These are phyloP conservation scores for Schizaphis graminum DNA, from an alignment of 2,888 invertebrate genomes.

Conservation along the genomic window DNA sequence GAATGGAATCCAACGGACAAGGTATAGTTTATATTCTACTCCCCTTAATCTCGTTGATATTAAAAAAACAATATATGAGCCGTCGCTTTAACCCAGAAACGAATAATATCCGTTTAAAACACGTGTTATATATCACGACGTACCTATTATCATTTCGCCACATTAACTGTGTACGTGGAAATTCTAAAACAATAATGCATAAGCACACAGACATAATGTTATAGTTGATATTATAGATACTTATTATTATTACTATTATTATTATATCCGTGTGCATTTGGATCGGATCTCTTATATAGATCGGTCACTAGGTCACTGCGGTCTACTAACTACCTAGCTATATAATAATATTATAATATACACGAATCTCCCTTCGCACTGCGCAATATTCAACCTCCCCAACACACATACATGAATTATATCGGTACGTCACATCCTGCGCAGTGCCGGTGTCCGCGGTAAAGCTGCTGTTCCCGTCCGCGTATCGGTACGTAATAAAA, in stretches of 20 bases:
- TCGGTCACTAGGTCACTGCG: not conserved
- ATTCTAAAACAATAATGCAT: not conserved
- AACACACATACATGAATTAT: not conserved
- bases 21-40: constrained; percentile 70
- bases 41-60: not conserved
- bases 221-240: not conserved
- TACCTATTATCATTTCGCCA: not conserved
- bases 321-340: not conserved
- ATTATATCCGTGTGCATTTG: not conserved
- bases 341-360: not conserved
- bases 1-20: constrained; percentile 93
- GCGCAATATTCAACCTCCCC: not conserved
- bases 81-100: not conserved
- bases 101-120: not conserved
- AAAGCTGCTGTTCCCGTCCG: not conserved
- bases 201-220: not conserved
- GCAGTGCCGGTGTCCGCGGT: not conserved
- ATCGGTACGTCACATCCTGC: not conserved
- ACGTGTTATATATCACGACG: not conserved
- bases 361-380: not conserved
- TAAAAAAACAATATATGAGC: not conserved
- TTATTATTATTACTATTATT: not conserved
- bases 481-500: not conserved
- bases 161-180: not conserved
- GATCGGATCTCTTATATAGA: not conserved